A percentile compares a stretch with the other conserved stretches of the same genome.
phyloP scores from a whole-genome alignment of 2,113 vertebrate species.

The Pedionomus torquatus region DNA sequence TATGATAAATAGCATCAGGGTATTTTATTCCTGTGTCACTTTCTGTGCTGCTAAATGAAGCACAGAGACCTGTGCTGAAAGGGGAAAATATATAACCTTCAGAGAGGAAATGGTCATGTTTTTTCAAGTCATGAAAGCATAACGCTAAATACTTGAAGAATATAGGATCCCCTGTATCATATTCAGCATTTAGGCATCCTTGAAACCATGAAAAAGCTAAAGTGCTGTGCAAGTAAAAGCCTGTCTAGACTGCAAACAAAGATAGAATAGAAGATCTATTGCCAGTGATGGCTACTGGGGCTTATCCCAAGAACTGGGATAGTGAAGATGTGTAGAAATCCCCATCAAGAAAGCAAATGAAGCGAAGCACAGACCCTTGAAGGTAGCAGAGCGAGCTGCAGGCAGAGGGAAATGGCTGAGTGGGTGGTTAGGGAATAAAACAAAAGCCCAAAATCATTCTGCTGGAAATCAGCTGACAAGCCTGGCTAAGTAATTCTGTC shows the following conservation, averaged over 20 bases:
- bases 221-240: neutral
- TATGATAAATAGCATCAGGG: neutral
- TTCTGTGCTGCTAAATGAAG: neutral
- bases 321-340: neutral
- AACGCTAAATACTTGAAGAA: neutral
- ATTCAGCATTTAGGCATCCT: neutral
- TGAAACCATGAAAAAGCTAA: neutral
- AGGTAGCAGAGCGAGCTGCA: neutral
- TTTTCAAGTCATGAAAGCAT: neutral
- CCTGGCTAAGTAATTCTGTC: neutral
- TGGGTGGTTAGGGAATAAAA: neutral
- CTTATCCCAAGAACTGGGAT: neutral
- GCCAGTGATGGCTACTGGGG: neutral
- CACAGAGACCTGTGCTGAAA: neutral
- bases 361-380: neutral
- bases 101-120: neutral
- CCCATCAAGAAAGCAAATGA: neutral
- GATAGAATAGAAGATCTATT: neutral
- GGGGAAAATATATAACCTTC: neutral
- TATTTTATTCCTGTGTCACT: neutral
- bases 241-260: neutral
- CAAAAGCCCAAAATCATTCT: neutral
- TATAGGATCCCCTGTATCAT: neutral
- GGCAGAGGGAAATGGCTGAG: neutral
- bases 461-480: neutral